A percentile compares a stretch with the other conserved stretches of the same genome.
These are phyloP conservation scores for Sphaerophoria rueppellii DNA, from an alignment of 2,888 invertebrate genomes.

Conservation along the genomic window DNA sequence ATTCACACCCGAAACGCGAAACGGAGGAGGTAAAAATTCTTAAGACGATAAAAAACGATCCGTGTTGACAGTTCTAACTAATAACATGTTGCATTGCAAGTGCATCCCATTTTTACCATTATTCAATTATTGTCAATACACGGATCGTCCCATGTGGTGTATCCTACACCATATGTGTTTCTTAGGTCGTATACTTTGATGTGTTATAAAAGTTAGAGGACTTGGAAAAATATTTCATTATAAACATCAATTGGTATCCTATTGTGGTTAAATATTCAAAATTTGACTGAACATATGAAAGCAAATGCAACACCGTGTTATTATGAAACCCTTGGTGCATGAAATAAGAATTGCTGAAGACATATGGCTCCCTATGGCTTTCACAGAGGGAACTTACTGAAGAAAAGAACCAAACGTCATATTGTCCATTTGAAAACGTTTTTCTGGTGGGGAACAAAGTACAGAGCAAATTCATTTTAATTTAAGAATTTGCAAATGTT, in stretches of 20 bases:
- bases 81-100: conserved; percentile 27
- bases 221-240: conserved; percentile 17
- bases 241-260: conserved; percentile 64
- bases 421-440: too few species aligned
- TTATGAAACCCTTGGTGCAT: conserved; percentile 56
- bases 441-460: too few species aligned
- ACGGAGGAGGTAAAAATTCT: conserved; percentile 25
- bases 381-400: conserved; percentile 34
- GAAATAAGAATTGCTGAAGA: conserved; percentile 58
- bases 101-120: conserved; percentile 10
- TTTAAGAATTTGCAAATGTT: too few species aligned
- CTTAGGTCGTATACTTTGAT: conserved; percentile 43
- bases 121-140: conserved; percentile 29
- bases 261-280: conserved; percentile 15
- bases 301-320: conserved; percentile 49
- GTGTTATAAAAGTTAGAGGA: neutral
- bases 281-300: neutral
- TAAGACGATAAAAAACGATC: conserved; percentile 36
- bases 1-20: conserved; percentile 26
- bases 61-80: conserved; percentile 58
- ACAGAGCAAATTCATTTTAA: too few species aligned
- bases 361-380: too few species aligned
- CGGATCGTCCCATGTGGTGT: neutral
- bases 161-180: conserved; percentile 25
- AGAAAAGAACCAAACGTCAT: neutral